A percentile compares a stretch with the other conserved stretches of the same genome.
These are phyloP conservation scores for Galemys pyrenaicus DNA, from an alignment of 2,113 vertebrate species.

Conservation along the genomic window DNA sequence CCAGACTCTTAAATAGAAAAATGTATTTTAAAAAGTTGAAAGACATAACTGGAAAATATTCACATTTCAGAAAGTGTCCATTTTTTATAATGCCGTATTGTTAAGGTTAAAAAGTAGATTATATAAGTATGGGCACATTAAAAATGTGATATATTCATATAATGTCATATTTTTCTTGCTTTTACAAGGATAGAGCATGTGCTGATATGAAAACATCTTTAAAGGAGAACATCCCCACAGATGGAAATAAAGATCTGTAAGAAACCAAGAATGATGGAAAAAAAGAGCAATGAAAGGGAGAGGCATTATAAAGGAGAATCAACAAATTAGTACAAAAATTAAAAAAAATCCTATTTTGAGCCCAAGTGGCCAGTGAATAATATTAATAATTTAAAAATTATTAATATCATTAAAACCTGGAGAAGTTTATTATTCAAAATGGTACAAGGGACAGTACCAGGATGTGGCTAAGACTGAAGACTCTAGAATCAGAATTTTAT, in stretches of 20 bases:
- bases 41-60: background rate
- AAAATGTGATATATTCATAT: background rate
- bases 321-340: background rate
- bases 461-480: background rate
- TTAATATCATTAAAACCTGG: background rate
- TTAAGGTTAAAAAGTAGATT: background rate
- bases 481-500: background rate
- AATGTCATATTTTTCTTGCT: background rate
- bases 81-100: background rate
- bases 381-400: background rate
- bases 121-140: background rate
- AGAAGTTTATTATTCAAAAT: background rate
- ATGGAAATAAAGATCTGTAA: background rate
- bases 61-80: background rate
- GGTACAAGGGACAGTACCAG: background rate
- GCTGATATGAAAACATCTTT: background rate
- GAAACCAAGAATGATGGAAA: background rate
- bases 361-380: background rate
- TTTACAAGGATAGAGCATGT: background rate
- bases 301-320: background rate
- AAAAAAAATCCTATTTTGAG: background rate
- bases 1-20: background rate
- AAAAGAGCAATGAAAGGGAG: background rate
- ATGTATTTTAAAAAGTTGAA: background rate
- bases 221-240: background rate